Percentiles rank a stretch among this genome's conserved stretches.
These are phyloP conservation scores for Rana temporaria DNA, from an alignment of 2,113 vertebrate genomes.

Conservation along the genomic window DNA sequence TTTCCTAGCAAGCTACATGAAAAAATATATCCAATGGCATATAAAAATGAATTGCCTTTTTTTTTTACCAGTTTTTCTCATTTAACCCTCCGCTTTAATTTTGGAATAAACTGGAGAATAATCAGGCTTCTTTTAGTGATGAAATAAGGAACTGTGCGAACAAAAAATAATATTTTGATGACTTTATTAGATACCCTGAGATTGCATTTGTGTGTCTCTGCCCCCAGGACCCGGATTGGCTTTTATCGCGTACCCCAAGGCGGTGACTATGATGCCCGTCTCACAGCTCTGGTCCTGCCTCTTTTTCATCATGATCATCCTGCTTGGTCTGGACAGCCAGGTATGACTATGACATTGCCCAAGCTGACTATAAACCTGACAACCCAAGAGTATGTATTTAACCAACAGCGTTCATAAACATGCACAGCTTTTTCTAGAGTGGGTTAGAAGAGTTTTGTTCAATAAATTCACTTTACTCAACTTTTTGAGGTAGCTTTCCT, in stretches of 20 bases:
- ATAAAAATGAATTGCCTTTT: too few relatives aligned
- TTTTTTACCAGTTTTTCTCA: too few relatives aligned
- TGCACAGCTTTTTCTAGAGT: background rate
- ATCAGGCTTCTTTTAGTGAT: too few relatives aligned
- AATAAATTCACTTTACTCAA: background rate
- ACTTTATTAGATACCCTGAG: too few relatives aligned
- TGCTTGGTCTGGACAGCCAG: constrained; percentile 89
- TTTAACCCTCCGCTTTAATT: too few relatives aligned
- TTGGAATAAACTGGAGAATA: too few relatives aligned
- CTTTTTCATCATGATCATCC: constrained; percentile 92
- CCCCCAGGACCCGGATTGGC: constrained; percentile 82
- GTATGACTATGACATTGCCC: constrained; percentile 64
- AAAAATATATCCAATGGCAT: background rate
- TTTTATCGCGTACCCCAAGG: constrained; percentile 85
- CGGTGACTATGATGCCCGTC: constrained; percentile 82
- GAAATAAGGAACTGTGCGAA: too few relatives aligned
- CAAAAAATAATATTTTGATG: too few relatives aligned
- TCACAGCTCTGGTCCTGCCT: constrained; percentile 88
- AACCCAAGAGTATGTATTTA: background rate
- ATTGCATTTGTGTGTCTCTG: background rate
- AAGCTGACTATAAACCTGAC: too few relatives aligned
- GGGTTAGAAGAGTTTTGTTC: too few relatives aligned
- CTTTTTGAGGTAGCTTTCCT: background rate
- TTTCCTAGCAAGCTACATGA: too few relatives aligned
- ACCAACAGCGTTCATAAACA: background rate